Base-by-base conservation (phyloP, 2,113 vertebrate genomes). In the Hyaena hyaena region DNA sequence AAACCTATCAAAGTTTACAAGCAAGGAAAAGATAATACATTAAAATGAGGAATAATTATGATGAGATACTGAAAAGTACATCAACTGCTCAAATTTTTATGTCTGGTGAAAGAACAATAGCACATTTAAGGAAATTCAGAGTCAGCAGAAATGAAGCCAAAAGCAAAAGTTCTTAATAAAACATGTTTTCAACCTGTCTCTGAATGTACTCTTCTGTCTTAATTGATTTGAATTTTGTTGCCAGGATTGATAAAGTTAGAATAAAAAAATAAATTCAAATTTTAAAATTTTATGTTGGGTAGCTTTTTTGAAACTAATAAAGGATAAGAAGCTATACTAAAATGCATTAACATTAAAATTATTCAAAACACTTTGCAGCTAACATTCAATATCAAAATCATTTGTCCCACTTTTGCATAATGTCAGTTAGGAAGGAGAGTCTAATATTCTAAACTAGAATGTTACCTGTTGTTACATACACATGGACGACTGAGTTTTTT, bases 61-160 rank as follows among this genome's bases (percentile, higher is more conserved):
- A 66, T 69, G 43, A 31, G n/a, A 23, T 43, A 63, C 31, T 33
- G 0, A 85, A 96, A 82, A 90, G 5, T 48, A 21, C 53, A 87
- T 87, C 23, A 31, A 28, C 33, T 53, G 58, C 31, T 96, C 69
- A 68, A 50, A 43, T n/a, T 84, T 39, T 90, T 58, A 55, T 58
- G 48, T 79, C 63, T 83, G 90, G 63, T 85, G 79, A 96, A 81
- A 97, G 69, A 93, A 88, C 16, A 93, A 68, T 58, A 73, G n/a
- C 45, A 58, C n/a, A 31, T 69, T 87, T 77, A 74, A 63, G 43
- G 26, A 95, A 97, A 88, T 50, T 63, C 50, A 69, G 53, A 93
- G 68, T 96, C 58, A 95, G 90, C 77, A 93, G 73, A 96, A 95
- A 86, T 39, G 48, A 97, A 90, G 66, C 81, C 80, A 93, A 77